Percentiles rank a stretch among this genome's conserved stretches.
These are phyloP conservation scores for Esperia sulphurella DNA, from an alignment of 2,888 invertebrate genomes.

Conservation along the genomic window DNA sequence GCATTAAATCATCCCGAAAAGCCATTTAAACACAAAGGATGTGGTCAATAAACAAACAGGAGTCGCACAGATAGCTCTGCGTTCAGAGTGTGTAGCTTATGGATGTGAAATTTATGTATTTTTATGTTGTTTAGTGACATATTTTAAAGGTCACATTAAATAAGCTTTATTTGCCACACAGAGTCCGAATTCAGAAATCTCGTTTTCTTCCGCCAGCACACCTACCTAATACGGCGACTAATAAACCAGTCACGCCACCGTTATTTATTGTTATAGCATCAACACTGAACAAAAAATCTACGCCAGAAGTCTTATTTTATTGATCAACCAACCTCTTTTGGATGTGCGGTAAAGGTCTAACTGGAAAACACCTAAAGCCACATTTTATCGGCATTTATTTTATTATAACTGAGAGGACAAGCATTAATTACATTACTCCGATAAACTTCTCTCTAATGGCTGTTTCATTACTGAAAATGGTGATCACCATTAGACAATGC, in stretches of 20 bases:
- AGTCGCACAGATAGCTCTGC: slow-evolving; percentile 45
- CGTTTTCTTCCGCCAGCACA: slow-evolving; percentile 44
- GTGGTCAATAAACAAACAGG: slow-evolving; percentile 68
- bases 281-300: slow-evolving; percentile 57
- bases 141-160: slow-evolving; percentile 42
- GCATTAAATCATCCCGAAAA: slow-evolving; percentile 60
- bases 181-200: slow-evolving; percentile 47
- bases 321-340: slow-evolving; percentile 39
- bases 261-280: slow-evolving; percentile 72
- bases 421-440: neutral
- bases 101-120: slow-evolving; percentile 42
- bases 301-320: slow-evolving; percentile 47
- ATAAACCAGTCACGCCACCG: slow-evolving; percentile 71
- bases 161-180: slow-evolving; percentile 40
- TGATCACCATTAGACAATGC: neutral
- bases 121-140: slow-evolving; percentile 35
- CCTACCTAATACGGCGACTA: slow-evolving; percentile 64
- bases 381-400: neutral
- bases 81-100: slow-evolving; percentile 44
- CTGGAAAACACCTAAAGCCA: neutral
- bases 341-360: slow-evolving; percentile 19
- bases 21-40: slow-evolving; percentile 64
- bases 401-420: neutral
- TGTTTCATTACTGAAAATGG: neutral
- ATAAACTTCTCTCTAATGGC: neutral